Evolutionary conservation across 2,888 invertebrate genomes (phyloP), one percentile per base, ranked within the genome.

Genomic region (Orthosia incerta): DNA sequence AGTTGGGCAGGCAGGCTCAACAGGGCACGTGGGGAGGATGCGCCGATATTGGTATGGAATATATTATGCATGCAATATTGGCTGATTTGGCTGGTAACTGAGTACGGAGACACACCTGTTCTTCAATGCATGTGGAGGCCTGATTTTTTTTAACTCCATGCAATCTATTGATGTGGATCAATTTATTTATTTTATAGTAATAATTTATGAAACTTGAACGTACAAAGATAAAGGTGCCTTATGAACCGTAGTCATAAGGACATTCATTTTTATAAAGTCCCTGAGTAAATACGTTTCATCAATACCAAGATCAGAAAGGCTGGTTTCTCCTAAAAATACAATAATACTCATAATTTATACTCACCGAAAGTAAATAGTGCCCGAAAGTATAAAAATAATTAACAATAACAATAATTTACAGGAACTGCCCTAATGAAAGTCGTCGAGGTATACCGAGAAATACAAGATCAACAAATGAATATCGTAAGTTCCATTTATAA

Each of bases 401-500:
- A 72, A n/a, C 57, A 67, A 73, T 18, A 62, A 57, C 51, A 71
- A 66, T 68, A 68, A 77, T 61, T 92, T 91, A 60, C 97, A 99
- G 99, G 99, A 90, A 98, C 98, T 71, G 98, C 99, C 70, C 96
- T 99, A 83, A 98, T 98, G 98, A 98, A 98, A 96, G 98, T 99
- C 87, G 99, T 99, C 63, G 99, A 98, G 93, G 98, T 99, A 39
- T 98, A 99, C 95, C 98, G 98, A 93, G 99, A 99, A 94, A 99
- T 99, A 84, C 99, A 99, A 96, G 98, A 98, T 86, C 99, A 99
- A 94, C 99, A 99, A 95, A 98, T 99, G 98, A 99, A 98, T 93
- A 99, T 99, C 91, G 99, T 99, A 97, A 98, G 98, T 98, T 72
- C 56, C 73, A 73, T 76, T 74, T 70, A 75, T 75, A 74, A 86